A percentile compares a stretch with the other conserved stretches of the same genome.
phyloP scores from a whole-genome alignment of 2,113 vertebrate species.

The Copsychus sechellarum region DNA sequence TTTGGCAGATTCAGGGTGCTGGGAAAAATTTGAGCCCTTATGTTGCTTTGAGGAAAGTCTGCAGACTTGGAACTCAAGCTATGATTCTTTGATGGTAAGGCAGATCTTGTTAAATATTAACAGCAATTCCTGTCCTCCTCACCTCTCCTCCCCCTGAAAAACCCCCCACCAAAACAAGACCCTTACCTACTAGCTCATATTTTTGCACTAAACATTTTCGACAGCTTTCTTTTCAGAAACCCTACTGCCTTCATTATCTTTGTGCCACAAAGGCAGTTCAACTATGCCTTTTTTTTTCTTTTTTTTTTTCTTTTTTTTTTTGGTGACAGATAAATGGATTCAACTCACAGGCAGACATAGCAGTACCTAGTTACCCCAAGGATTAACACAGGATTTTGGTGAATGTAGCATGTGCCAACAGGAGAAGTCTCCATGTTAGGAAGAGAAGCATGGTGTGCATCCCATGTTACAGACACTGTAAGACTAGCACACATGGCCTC shows the following conservation, averaged over 20 bases:
- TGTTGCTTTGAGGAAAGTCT: neutral
- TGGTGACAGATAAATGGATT: neutral
- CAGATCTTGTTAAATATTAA: neutral
- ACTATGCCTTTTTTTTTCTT: neutral
- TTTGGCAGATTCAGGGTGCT: neutral
- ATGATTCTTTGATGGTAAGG: neutral
- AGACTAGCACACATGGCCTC: too few relatives aligned
- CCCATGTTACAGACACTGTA: accelerated
- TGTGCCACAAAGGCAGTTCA: neutral
- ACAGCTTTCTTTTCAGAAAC: neutral
- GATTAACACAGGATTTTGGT: neutral
- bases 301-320: neutral
- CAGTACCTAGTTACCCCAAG: neutral
- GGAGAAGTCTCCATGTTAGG: neutral
- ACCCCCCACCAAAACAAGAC: neutral
- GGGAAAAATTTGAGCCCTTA: neutral
- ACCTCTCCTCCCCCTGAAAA: neutral
- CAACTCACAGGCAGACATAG: neutral
- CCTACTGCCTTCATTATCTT: neutral
- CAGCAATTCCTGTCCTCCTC: neutral
- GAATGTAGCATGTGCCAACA: accelerated
- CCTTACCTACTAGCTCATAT: neutral
- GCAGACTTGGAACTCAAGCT: neutral
- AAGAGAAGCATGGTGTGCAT: neutral
- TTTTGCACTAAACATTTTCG: neutral